These are phyloP conservation scores for Hirudo medicinalis DNA, from an alignment of 1,140 invertebrate species.

Conservation along the genomic window DNA sequence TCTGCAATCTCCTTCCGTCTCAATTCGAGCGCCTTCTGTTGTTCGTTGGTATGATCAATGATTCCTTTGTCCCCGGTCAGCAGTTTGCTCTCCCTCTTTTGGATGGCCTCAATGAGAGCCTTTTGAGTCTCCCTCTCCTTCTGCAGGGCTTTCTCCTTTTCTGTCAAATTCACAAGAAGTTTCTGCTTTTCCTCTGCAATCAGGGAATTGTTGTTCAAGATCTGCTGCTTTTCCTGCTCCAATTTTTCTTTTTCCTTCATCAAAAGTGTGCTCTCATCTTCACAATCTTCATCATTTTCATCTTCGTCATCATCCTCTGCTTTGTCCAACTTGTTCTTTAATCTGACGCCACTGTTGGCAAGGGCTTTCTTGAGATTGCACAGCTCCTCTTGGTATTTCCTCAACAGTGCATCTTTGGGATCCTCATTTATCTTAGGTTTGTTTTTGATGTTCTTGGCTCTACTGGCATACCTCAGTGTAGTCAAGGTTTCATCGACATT, in stretches of 20 bases:
- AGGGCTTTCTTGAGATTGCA: constrained; percentile 45
- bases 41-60: constrained; percentile 76
- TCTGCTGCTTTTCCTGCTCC: constrained; percentile 45
- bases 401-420: constrained; percentile 70
- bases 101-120: constrained; percentile 45
- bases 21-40: constrained; percentile 67
- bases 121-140: constrained; percentile 47
- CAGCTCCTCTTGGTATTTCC: constrained; percentile 77
- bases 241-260: constrained; percentile 39
- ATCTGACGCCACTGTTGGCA: constrained; percentile 34
- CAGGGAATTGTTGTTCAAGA: constrained; percentile 45
- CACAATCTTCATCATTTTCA: constrained; percentile 35
- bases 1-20: constrained; percentile 66
- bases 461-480: constrained; percentile 76
- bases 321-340: constrained; percentile 28
- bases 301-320: constrained; percentile 28
- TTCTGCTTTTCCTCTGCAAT: constrained; percentile 49
- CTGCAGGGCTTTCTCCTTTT: constrained; percentile 47
- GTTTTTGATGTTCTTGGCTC: constrained; percentile 92
- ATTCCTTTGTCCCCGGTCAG: constrained; percentile 72
- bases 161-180: constrained; percentile 48
- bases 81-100: constrained; percentile 69
- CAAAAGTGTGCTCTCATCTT: constrained; percentile 34
- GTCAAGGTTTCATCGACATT: constrained; percentile 90
- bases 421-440: constrained; percentile 90